These are phyloP conservation scores for Menidia beryllina DNA, from an alignment of 2,113 vertebrate species.

Conservation along the genomic window DNA sequence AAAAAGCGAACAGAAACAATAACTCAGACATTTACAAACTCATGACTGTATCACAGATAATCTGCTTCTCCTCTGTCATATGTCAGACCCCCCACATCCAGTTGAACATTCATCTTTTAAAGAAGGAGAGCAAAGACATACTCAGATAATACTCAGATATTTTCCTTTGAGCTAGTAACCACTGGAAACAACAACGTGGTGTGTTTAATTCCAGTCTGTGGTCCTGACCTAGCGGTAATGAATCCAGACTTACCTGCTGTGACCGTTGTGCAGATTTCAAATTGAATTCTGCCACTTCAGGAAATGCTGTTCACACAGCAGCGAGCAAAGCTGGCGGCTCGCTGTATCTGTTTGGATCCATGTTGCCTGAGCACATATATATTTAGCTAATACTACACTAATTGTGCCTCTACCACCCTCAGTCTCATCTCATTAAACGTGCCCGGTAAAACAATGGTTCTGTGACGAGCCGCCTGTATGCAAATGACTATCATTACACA, in stretches of 20 bases:
- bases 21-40: too few species aligned
- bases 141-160: conserved; percentile 46
- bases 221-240: conserved; percentile 19
- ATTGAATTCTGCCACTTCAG: not conserved
- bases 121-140: conserved; percentile 32
- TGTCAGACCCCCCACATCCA: too few species aligned
- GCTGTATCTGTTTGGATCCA: not conserved
- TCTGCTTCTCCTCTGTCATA: too few species aligned
- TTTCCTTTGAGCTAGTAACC: conserved; percentile 49
- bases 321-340: too few species aligned
- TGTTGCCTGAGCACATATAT: conserved; percentile 1
- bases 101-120: too few species aligned
- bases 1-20: too few species aligned
- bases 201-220: conserved; percentile 44
- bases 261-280: not conserved
- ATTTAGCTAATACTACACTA: conserved; percentile 43
- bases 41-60: too few species aligned
- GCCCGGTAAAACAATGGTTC: conserved; percentile 55
- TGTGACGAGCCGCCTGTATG: conserved; percentile 54
- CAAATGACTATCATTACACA: conserved; percentile 71
- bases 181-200: conserved; percentile 38
- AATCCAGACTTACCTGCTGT: conserved; percentile 1
- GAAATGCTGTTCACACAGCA: not conserved
- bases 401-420: conserved; percentile 33
- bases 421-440: conserved; percentile 51